phyloP scores from a whole-genome alignment of 2,888 invertebrate species.

The Plusia festucae region DNA sequence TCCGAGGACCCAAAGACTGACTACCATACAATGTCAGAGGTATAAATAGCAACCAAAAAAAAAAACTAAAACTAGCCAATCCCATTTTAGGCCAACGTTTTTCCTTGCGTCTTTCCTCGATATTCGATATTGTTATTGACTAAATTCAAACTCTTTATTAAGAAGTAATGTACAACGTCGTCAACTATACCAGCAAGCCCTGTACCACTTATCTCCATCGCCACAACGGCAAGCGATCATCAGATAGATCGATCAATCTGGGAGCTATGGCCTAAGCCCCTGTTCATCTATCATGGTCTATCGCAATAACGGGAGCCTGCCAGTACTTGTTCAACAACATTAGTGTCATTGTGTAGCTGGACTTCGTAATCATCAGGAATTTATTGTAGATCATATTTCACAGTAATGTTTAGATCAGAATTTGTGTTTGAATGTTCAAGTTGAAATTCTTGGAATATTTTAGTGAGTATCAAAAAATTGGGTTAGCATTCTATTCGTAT shows the following conservation, averaged over 20 bases:
- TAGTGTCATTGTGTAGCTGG: constrained; percentile 55
- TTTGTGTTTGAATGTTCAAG: constrained; percentile 13
- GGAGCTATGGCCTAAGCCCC: constrained; percentile 2
- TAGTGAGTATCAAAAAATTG: no score
- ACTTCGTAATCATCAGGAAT: constrained; percentile 46
- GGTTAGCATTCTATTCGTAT: no score
- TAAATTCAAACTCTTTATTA: no score
- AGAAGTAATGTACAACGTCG: no score
- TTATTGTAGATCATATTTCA: constrained; percentile 46
- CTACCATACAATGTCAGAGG: no score
- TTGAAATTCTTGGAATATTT: not conserved
- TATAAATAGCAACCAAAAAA: no score
- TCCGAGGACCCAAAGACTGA: no score
- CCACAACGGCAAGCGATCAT: not conserved
- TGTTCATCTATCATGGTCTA: constrained; percentile 48
- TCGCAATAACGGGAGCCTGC: constrained; percentile 58
- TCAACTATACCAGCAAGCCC: not conserved
- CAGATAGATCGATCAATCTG: constrained; percentile 9
- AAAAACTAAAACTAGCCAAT: no score
- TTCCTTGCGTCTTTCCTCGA: no score
- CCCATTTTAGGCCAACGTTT: no score
- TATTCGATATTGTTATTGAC: no score
- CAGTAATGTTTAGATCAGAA: constrained; percentile 14
- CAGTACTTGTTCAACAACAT: constrained; percentile 57
- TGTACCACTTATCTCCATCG: not conserved